Evolutionary conservation across 2,113 vertebrate species (phyloP).

Genomic region (Gallinago media): DNA sequence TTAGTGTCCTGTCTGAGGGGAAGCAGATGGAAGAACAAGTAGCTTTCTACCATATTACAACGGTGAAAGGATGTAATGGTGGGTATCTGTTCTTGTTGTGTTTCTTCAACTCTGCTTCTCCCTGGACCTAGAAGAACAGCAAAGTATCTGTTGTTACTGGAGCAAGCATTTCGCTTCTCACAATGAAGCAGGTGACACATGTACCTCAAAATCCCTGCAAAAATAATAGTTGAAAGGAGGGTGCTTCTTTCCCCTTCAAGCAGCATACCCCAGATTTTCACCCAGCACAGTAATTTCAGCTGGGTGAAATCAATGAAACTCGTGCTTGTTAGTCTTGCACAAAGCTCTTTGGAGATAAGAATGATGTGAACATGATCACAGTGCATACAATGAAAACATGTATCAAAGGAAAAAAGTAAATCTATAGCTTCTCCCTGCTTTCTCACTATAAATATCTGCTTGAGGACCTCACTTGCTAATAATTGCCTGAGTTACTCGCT

Average conservation of each 20-base stretch:
- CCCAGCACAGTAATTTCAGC: neutral
- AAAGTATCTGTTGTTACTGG: neutral
- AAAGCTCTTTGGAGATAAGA: neutral
- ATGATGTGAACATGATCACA: neutral
- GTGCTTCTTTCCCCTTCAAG: neutral
- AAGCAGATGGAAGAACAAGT: neutral
- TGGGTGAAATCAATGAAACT: neutral
- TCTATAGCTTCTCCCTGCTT: neutral
- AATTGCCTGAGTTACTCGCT: neutral
- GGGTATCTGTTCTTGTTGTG: neutral
- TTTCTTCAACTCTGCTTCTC: neutral
- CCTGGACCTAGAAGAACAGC: neutral
- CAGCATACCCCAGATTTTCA: neutral
- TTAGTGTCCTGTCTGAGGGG: neutral
- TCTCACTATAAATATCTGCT: neutral
- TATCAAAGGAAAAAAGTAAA: neutral
- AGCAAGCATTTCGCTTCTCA: neutral
- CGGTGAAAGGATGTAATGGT: neutral
- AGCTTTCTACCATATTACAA: fast-evolving
- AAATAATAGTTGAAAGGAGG: neutral
- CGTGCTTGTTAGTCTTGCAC: neutral
- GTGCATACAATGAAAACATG: neutral
- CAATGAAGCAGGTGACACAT: fast-evolving
- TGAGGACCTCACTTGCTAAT: neutral
- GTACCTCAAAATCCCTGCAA: neutral